Evolutionary conservation across 2,888 invertebrate species (phyloP), one percentile per base, ranked within the genome.

Genomic region (Didymodactylos carnosus): DNA sequence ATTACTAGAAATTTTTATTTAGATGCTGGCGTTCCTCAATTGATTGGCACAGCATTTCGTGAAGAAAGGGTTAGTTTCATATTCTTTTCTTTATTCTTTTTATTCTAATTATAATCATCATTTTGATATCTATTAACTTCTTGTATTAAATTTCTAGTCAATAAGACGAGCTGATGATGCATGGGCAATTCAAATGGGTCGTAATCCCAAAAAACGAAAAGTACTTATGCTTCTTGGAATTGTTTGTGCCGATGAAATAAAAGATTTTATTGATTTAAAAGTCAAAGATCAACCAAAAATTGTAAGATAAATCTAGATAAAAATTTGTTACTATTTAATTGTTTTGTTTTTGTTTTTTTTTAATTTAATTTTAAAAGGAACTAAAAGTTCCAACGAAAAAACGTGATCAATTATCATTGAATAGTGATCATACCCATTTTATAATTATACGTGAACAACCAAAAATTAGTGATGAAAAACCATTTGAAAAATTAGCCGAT

Each of bases 371-470:
- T 40, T 40, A 49, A 27, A 19, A 62, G 62, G 62, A 35, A 1
- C 3, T 62, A 4, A 62, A 62, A 35, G 35, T 62, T 1, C 62
- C 62, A 35, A 0, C 16, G n/a, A 29, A 35, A n/a, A 62, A 62
- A 35, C 62, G 62, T 62, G 62, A 62, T 19, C 62, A 62, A 62
- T n/a, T 62, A 62, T 62, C 62, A 19, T 40, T 74, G 6, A 74
- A 74, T 40, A 53, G 71, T 19, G 74, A 74, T 71, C 74, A 74
- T 72, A 71, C 74, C 23, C 74, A 74, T 72, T 74, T 74, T 71
- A 43, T 74, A 13, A 62, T 74, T 19, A 62, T 62, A 35, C 62
- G 62, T 62, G 62, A 62, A 62, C 35, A 62, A 62, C 35, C 35
- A 2, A 35, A 5, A n/a, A 11, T 35, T 19, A 35, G 19, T 16